Evolutionary conservation across 2,797 vertebrate species (phyloP).

Genomic region (Eremophila alpestris): DNA sequence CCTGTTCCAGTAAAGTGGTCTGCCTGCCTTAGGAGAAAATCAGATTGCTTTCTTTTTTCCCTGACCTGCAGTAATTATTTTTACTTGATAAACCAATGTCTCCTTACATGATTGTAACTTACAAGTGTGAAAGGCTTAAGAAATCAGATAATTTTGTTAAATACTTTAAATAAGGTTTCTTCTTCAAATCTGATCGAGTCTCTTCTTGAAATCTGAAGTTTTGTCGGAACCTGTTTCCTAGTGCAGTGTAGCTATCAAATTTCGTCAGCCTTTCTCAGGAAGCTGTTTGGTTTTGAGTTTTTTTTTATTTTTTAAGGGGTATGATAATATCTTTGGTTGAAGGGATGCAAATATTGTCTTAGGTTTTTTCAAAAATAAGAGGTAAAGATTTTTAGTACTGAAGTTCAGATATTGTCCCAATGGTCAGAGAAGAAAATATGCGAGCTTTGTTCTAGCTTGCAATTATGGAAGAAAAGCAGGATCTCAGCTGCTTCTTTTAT

Average conservation of each 20-base stretch:
- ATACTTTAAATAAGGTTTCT: neutral
- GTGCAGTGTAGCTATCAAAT: neutral
- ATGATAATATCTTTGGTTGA: neutral
- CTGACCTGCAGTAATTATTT: neutral
- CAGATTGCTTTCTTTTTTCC: neutral
- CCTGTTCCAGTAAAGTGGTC: neutral
- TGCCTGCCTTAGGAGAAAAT: neutral
- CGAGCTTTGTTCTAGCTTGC: neutral
- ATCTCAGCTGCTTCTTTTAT: neutral
- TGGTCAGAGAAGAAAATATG: neutral
- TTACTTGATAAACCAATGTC: fast-evolving
- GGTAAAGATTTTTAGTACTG: neutral
- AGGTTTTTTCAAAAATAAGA: neutral
- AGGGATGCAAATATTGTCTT: neutral
- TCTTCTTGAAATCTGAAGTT: neutral
- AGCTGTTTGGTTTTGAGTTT: neutral
- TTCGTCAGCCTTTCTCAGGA: neutral
- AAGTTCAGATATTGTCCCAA: neutral
- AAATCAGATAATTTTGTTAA: neutral
- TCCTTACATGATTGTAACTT: fast-evolving
- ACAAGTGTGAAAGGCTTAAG: neutral
- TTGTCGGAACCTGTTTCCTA: neutral
- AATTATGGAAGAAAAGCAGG: neutral
- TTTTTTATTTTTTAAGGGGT: neutral
- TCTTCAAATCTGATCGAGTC: neutral